Base-by-base conservation (phyloP, 1,140 invertebrate genomes). In the Drosophila subobscura region DNA sequence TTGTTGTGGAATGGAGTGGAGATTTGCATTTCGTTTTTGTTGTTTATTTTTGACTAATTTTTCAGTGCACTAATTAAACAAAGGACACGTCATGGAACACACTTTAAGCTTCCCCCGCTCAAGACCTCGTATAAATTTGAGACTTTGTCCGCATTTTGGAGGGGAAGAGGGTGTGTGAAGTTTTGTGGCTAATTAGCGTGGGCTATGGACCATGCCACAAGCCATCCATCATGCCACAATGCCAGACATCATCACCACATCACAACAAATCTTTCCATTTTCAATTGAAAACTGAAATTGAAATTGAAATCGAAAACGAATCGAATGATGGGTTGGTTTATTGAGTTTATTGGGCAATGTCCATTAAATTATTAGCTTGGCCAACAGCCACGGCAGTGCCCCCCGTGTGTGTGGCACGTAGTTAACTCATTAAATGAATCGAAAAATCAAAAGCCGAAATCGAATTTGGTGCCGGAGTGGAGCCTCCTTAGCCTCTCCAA, bases 351-450 rank as follows among this genome's bases (percentile, higher is more conserved):
- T 80, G 80, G 72, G 77, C 58, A 78, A 83, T 86, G 77, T 72
- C 81, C 81, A 86, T 86, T 86, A 81, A 77, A 86, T 86, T 86
- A 81, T 86, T 88, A 86, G 81, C 77, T 72, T 80, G 81, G 81
- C 79, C 70, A 77, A 56, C 16, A 45, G 54, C 27, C 70, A 80
- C 81, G 73, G 81, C 81, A 88, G 81, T 57, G 81, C 71, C 60
- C 56, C 42, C 42, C 76, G 73, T 68, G 59, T 84, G 78, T 72
- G 65, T 47, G 59, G 53, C 63, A 29, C 42, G 42, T 51, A 59
- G 70, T 58, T 67, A 61, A 49, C 81, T 85, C 80, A 85, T 85
- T 85, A 85, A 85, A 84, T 45, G 58, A 59, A 53, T 51, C 59
- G 16, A 12, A 1, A 59, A 49, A 57, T 41, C 75, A 55, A 64